phyloP scores from a whole-genome alignment of 1,140 invertebrate species.

The Drosophila nigromelanica region DNA sequence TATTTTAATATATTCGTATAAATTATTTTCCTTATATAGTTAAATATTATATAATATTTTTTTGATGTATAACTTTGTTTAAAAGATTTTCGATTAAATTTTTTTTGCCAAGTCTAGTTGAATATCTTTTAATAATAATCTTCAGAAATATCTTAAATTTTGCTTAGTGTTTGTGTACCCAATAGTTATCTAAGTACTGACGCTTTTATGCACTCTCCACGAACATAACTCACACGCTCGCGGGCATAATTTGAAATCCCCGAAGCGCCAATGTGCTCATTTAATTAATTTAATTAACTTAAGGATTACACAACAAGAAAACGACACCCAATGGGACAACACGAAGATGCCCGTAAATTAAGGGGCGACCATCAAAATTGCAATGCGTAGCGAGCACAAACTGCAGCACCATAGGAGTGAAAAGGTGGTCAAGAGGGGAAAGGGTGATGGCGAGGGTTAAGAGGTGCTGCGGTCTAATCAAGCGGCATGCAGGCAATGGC shows the following conservation, averaged over 20 bases:
- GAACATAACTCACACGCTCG: conserved; percentile 38
- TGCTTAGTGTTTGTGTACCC: too few relatives aligned
- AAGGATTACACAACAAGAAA: conserved; percentile 56
- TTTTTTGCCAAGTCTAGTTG: too few relatives aligned
- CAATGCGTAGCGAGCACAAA: too few relatives aligned
- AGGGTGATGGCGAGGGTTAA: background rate
- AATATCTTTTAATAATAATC: too few relatives aligned
- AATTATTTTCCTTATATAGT: too few relatives aligned
- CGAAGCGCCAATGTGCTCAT: conserved; percentile 59
- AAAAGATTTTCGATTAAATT: too few relatives aligned
- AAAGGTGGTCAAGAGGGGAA: conserved; percentile 7
- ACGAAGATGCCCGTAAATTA: conserved; percentile 41
- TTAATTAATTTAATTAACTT: conserved; percentile 81
- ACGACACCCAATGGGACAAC: conserved; percentile 55
- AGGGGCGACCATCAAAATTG: conserved; percentile 13
- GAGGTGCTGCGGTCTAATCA: conserved; percentile 57
- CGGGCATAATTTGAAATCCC: conserved; percentile 54
- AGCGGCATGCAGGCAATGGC: conserved; percentile 72
- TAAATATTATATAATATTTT: too few relatives aligned
- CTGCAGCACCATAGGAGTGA: too few relatives aligned
- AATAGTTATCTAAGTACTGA: background rate
- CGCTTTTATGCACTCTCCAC: conserved; percentile 47
- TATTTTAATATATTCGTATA: too few relatives aligned
- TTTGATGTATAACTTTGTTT: too few relatives aligned
- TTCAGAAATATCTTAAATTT: too few relatives aligned